phyloP scores from a whole-genome alignment of 2,797 vertebrate genomes.

The Cirrhinus mrigala region DNA sequence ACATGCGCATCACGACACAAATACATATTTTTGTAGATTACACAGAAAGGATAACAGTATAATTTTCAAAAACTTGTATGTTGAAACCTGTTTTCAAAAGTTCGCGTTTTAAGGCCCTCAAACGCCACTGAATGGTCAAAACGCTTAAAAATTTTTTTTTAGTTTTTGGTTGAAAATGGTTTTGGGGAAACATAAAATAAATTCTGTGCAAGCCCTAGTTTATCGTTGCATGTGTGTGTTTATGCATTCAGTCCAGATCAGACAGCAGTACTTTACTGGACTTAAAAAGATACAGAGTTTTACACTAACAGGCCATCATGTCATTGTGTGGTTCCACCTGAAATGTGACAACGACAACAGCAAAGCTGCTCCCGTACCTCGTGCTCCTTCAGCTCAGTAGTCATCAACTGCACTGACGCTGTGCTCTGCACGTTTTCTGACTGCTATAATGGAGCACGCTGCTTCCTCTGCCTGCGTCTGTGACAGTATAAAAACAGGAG shows the following conservation, averaged over 20 bases:
- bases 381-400: constrained; percentile 5
- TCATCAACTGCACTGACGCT: constrained; percentile 11
- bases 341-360: constrained; percentile 3
- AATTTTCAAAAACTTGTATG: not conserved
- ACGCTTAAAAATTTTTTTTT: not conserved
- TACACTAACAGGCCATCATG: not conserved
- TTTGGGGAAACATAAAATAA: not conserved
- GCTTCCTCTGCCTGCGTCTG: constrained; percentile 16
- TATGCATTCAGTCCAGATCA: not conserved
- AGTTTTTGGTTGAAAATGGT: not conserved
- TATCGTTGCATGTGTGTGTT: constrained; percentile 15
- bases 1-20: no score
- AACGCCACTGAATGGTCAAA: not conserved
- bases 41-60: not conserved
- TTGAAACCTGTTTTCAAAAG: not conserved
- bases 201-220: constrained; percentile 2
- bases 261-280: constrained; percentile 11
- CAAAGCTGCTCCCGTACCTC: not conserved
- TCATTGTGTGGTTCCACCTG: not conserved
- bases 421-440: constrained; percentile 26
- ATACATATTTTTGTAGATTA: no score
- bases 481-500: constrained; percentile 38
- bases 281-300: not conserved
- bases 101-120: not conserved
- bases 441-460: constrained; percentile 32